phyloP scores from a whole-genome alignment of 2,113 vertebrate species.

The Pseudorectes ferrugineus region DNA sequence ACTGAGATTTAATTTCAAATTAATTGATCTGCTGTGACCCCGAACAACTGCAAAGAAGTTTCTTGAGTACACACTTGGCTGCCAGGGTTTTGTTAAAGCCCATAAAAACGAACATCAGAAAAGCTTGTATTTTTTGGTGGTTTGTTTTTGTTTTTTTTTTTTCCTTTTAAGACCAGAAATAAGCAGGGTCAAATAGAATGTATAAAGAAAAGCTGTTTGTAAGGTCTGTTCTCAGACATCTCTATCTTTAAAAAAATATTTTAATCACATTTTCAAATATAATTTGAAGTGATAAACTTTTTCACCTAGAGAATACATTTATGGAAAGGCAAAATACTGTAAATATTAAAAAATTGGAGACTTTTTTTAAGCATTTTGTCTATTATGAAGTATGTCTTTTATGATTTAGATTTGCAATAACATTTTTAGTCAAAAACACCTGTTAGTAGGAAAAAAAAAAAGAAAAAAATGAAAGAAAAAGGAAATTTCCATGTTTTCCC shows the following conservation, averaged over 20 bases:
- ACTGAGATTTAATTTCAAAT: neutral
- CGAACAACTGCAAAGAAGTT: neutral
- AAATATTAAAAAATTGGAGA: neutral
- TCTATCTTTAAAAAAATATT: neutral
- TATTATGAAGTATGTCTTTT: fast-evolving
- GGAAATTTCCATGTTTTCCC: neutral
- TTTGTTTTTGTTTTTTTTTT: neutral
- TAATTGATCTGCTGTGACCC: neutral
- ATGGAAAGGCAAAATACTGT: neutral
- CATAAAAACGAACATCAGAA: neutral
- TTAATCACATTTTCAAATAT: neutral
- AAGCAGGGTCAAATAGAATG: neutral
- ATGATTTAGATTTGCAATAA: neutral
- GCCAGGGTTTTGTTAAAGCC: neutral
- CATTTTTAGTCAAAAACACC: neutral
- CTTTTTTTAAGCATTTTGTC: neutral
- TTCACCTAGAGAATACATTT: neutral
- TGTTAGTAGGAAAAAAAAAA: neutral
- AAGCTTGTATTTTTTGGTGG: neutral
- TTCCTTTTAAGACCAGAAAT: neutral
- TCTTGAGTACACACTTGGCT: neutral
- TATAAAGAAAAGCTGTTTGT: neutral
- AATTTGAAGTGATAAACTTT: neutral
- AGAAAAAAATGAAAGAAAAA: neutral
- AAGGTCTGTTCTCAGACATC: neutral